A percentile compares a stretch with the other conserved stretches of the same genome.
These are phyloP conservation scores for Himantopus leucocephalus DNA, from an alignment of 2,113 vertebrate genomes.

Conservation along the genomic window DNA sequence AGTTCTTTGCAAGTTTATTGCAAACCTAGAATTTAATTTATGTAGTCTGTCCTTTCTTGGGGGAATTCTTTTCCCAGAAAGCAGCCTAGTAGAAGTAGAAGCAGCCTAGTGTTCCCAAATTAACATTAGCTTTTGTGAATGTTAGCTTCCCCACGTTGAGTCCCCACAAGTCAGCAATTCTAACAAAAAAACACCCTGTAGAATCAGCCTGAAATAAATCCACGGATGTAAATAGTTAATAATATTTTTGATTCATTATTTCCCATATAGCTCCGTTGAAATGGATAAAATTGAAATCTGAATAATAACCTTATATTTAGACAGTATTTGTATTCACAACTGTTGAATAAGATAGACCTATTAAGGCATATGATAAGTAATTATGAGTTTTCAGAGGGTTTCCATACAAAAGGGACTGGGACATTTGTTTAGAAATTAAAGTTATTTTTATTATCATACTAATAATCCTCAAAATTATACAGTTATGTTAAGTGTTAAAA, in stretches of 20 bases:
- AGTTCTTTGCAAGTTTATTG: neutral
- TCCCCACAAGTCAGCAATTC: neutral
- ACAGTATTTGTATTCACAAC: neutral
- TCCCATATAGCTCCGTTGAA: neutral
- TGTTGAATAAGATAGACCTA: neutral
- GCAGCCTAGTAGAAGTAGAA: neutral
- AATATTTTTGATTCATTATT: neutral
- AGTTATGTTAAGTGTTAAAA: neutral
- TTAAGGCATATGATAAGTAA: neutral
- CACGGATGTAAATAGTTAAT: neutral
- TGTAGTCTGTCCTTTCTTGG: neutral
- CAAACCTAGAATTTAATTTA: neutral
- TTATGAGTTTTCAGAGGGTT: neutral
- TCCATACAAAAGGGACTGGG: neutral
- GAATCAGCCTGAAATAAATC: neutral
- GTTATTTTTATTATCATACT: neutral
- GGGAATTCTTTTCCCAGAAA: neutral
- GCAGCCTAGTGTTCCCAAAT: neutral
- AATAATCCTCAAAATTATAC: neutral
- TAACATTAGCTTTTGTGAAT: neutral
- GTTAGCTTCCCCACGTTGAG: neutral
- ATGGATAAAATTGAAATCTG: neutral
- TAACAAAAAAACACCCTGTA: neutral
- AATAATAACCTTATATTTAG: neutral
- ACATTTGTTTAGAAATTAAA: neutral